A percentile compares a stretch with the other conserved stretches of the same genome.
Conservation (phyloP, 2,888 invertebrate species). For the Amiota communis region DNA sequence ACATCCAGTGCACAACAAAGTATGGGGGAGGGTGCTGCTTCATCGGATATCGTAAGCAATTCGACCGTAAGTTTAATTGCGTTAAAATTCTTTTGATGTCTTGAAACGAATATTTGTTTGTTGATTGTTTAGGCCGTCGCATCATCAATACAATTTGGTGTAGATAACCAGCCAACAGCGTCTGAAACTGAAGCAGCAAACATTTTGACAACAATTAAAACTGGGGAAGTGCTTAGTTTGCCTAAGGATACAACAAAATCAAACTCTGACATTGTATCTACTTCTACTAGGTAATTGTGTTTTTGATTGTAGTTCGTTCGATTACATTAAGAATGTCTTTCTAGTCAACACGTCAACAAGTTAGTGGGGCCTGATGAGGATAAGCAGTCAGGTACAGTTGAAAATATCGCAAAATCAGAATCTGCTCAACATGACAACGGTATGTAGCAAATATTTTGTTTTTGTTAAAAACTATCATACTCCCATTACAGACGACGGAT, state of each 20-base stretch:
- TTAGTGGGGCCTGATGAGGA: not conserved
- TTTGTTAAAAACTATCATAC: not conserved
- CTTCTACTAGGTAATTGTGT: not conserved
- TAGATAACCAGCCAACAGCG: slow-evolving; percentile 50
- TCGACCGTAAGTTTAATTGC: slow-evolving; percentile 37
- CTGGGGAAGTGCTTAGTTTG: slow-evolving; percentile 52
- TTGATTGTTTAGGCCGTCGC: slow-evolving; percentile 28
- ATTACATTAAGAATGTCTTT: too few relatives aligned
- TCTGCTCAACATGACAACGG: slow-evolving; percentile 45
- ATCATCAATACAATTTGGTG: slow-evolving; percentile 11
- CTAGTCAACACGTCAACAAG: too few relatives aligned
- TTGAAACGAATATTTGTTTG: not conserved
- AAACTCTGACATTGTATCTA: not conserved
- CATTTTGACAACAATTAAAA: slow-evolving; percentile 70
- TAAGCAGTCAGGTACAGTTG: not conserved
- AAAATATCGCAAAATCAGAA: not conserved
- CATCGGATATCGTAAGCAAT: not conserved
- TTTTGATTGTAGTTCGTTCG: not conserved
- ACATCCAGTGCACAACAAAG: slow-evolving; percentile 45
- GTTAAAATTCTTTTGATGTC: not conserved
- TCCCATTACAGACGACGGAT: slow-evolving; percentile 50
- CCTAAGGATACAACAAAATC: not conserved
- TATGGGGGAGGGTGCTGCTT: too few relatives aligned
- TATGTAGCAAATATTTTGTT: slow-evolving; percentile 31
- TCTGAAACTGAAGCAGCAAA: slow-evolving; percentile 71